phyloP scores from a whole-genome alignment of 2,113 vertebrate genomes.

The Jacana jacana region DNA sequence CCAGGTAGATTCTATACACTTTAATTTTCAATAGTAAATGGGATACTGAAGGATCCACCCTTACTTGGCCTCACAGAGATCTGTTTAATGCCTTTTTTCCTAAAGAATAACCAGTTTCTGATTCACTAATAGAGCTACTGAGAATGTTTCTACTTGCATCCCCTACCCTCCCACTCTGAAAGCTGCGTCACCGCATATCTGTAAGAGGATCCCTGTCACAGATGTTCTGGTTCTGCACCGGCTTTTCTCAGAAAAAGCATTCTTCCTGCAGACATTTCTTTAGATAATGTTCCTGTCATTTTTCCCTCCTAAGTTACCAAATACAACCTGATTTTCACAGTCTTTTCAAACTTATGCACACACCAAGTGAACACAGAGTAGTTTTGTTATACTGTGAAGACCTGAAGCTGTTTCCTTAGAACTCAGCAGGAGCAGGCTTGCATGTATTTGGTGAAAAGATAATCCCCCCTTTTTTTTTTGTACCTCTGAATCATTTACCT shows the following conservation, averaged over 20 bases:
- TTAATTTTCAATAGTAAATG: background rate
- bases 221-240: slow-evolving; percentile 36
- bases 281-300: background rate
- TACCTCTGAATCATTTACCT: background rate
- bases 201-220: slow-evolving; percentile 45
- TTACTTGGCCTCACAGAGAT: background rate
- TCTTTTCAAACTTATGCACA: background rate
- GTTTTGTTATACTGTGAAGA: background rate
- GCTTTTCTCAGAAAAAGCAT: background rate
- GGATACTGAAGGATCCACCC: background rate
- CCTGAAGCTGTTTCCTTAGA: background rate
- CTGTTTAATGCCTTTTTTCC: background rate
- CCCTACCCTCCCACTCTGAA: slow-evolving; percentile 51
- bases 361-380: background rate
- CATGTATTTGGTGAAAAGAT: background rate
- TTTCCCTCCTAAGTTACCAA: background rate
- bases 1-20: background rate
- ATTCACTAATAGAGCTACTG: slow-evolving; percentile 3
- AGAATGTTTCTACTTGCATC: slow-evolving; percentile 31
- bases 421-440: background rate
- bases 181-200: slow-evolving; percentile 34
- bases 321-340: background rate
- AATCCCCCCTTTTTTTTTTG: background rate
- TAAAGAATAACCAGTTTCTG: background rate
- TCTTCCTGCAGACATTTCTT: background rate